Percentiles rank a stretch among this genome's conserved stretches.
Evolutionary conservation across 2,888 invertebrate species (phyloP).

Genomic region (Pristionchus japonicus): DNA sequence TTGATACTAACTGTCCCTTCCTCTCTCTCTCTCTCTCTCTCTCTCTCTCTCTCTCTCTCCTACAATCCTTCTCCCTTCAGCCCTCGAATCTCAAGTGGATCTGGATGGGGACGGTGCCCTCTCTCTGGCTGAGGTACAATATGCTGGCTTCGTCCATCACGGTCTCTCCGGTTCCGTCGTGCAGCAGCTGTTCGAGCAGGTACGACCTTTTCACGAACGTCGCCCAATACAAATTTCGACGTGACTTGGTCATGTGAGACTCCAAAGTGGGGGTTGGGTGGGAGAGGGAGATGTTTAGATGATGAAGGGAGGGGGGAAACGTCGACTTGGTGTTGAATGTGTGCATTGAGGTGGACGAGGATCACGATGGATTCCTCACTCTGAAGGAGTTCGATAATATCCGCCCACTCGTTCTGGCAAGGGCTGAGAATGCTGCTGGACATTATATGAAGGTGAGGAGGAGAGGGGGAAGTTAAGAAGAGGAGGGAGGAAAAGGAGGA

Average conservation of each 20-base stretch:
- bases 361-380: constrained; percentile 55
- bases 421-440: constrained; percentile 72
- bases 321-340: background rate
- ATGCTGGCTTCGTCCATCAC: constrained; percentile 73
- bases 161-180: constrained; percentile 73
- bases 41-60: background rate
- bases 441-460: constrained; percentile 63
- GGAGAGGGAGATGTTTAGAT: background rate
- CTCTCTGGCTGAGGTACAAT: constrained; percentile 69
- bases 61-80: background rate
- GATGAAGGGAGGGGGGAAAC: background rate
- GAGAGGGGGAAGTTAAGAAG: background rate
- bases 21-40: background rate
- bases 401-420: constrained; percentile 69
- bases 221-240: constrained; percentile 47
- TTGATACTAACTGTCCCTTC: background rate
- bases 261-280: background rate
- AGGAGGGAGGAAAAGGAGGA: background rate
- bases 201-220: constrained; percentile 49
- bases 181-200: constrained; percentile 70
- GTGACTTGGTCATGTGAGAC: background rate
- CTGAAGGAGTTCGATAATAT: constrained; percentile 70
- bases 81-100: constrained; percentile 69
- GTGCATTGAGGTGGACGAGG: constrained; percentile 54
- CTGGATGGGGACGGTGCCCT: constrained; percentile 70